Conservation (phyloP, 2,888 invertebrate genomes). For the Plemyria rubiginata region DNA sequence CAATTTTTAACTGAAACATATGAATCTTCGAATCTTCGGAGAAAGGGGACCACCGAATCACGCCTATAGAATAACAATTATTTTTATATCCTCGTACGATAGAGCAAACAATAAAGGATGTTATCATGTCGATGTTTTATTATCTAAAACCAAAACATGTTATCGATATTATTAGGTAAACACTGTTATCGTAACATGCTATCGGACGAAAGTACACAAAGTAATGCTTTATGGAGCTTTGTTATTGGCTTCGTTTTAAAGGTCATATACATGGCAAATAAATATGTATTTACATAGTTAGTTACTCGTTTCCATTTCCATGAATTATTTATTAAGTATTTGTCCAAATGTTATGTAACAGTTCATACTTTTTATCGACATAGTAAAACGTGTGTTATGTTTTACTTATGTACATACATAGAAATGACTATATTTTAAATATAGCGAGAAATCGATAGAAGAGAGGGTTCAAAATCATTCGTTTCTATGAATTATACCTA, state of each 20-base stretch:
- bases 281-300: too few relatives aligned
- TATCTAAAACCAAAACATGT: conserved; percentile 26
- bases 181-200: conserved; percentile 18
- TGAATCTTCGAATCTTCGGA: conserved; percentile 60
- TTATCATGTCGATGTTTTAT: conserved; percentile 36
- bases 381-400: too few relatives aligned
- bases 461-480: too few relatives aligned
- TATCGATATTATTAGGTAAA: conserved; percentile 30
- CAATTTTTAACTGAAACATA: conserved; percentile 39
- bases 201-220: conserved; percentile 14
- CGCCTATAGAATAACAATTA: conserved; percentile 69
- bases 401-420: too few relatives aligned
- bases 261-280: too few relatives aligned
- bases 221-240: background rate
- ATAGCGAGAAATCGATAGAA: too few relatives aligned
- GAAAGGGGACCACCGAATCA: conserved; percentile 66
- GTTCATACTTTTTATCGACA: too few relatives aligned
- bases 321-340: too few relatives aligned
- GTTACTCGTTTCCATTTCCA: too few relatives aligned
- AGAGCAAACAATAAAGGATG: conserved; percentile 46
- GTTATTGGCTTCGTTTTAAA: background rate
- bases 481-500: too few relatives aligned
- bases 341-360: too few relatives aligned
- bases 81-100: conserved; percentile 65
- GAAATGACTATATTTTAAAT: too few relatives aligned